Conservation (phyloP, 2,888 invertebrate species). For the Agriopis aurantiaria region DNA sequence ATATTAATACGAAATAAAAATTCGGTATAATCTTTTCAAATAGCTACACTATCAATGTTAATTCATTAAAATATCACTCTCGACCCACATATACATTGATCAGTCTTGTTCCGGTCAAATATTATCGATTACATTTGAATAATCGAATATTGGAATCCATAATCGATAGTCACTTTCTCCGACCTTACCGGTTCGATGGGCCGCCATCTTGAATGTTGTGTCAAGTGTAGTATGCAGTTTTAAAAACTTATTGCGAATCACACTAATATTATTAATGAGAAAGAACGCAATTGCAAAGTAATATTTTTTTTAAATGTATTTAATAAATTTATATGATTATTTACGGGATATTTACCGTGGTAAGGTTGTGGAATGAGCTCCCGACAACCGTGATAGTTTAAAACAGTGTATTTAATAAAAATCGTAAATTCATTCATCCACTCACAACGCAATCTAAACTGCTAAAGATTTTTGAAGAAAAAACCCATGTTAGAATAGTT, state of each 20-base stretch:
- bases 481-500: no score
- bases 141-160: constrained; percentile 26
- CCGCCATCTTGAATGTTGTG: constrained; percentile 24
- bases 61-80: constrained; percentile 7
- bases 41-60: constrained; percentile 7
- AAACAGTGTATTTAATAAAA: no score
- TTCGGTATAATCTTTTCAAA: neutral
- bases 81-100: constrained; percentile 21
- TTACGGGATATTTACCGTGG: no score
- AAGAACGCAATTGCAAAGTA: no score
- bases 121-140: constrained; percentile 32
- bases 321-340: no score
- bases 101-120: constrained; percentile 29
- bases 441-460: no score
- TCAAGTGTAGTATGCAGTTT: constrained; percentile 8
- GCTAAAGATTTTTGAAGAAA: no score
- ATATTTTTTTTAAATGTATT: no score
- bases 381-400: no score
- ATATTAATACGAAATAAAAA: neutral
- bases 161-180: constrained; percentile 30
- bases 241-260: neutral
- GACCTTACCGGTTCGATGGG: constrained; percentile 22
- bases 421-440: no score
- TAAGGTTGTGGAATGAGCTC: no score
- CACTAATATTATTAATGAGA: neutral